Evolutionary conservation across 2,113 vertebrate species (phyloP).

Genomic region (Crotophaga sulcirostris): DNA sequence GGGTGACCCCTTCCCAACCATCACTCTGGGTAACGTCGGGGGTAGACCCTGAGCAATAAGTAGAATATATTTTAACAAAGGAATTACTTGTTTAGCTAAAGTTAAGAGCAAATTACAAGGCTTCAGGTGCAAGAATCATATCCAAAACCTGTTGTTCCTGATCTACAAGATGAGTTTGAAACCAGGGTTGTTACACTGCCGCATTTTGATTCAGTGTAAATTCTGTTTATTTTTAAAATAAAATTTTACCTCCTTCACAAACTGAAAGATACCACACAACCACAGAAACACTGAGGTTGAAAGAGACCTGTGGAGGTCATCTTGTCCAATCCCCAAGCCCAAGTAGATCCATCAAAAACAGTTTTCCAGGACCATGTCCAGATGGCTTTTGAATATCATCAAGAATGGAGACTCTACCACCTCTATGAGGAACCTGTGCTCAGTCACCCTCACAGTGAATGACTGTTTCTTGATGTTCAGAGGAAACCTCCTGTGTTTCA

Average conservation of each 20-base stretch:
- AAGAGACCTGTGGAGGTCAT: neutral
- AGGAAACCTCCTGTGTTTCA: neutral
- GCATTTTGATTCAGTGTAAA: neutral
- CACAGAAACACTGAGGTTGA: neutral
- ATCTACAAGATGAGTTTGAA: neutral
- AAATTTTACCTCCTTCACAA: neutral
- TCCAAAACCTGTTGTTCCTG: neutral
- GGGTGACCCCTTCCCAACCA: fast-evolving
- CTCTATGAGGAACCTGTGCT: neutral
- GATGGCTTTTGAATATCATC: too few relatives aligned
- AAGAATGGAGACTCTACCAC: neutral
- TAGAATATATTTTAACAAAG: neutral
- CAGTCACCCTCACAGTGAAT: neutral
- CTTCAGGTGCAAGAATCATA: neutral
- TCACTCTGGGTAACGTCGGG: neutral
- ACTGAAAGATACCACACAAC: neutral
- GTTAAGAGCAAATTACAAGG: neutral
- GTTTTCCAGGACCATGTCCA: too few relatives aligned
- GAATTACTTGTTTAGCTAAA: neutral
- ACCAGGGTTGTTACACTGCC: neutral
- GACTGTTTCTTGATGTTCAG: neutral
- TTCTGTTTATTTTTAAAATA: neutral
- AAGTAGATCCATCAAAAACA: fast-evolving
- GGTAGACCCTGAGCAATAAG: neutral
- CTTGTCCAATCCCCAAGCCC: neutral